Conservation (phyloP, 2,797 vertebrate species). For the Lindbergichthys nudifrons region DNA sequence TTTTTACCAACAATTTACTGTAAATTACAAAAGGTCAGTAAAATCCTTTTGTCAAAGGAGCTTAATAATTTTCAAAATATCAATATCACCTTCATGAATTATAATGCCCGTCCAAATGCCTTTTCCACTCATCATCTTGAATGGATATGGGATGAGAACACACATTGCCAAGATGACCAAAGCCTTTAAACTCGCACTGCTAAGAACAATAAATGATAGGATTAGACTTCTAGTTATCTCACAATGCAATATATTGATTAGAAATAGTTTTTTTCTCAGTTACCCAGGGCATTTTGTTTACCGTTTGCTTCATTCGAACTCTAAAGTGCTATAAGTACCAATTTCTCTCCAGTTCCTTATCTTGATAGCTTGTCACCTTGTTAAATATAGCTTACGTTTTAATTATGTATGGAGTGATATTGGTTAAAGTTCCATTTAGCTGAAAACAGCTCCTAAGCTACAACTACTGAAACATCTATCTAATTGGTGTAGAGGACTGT, state of each 20-base stretch:
- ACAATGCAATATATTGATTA: too few species aligned
- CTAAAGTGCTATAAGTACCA: not conserved
- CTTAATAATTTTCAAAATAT: not conserved
- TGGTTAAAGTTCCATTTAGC: not conserved
- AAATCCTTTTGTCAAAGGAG: not conserved
- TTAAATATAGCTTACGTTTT: not conserved
- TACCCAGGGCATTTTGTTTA: not conserved
- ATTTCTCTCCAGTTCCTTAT: not conserved
- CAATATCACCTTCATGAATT: not conserved
- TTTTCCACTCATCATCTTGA: not conserved
- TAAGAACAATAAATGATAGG: not conserved
- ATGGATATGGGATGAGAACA: not conserved
- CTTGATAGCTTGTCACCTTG: not conserved
- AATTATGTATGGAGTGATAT: not conserved
- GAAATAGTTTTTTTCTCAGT: too few species aligned
- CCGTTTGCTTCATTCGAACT: not conserved
- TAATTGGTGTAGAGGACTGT: not conserved
- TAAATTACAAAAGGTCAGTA: not conserved
- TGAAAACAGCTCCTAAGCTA: not conserved
- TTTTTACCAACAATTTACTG: not conserved
- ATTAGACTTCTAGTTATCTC: not conserved
- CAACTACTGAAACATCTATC: not conserved
- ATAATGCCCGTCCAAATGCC: not conserved
- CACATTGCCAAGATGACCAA: not conserved
- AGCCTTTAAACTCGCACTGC: not conserved